phyloP scores from a whole-genome alignment of 2,113 vertebrate species.

The Brachyistius frenatus region DNA sequence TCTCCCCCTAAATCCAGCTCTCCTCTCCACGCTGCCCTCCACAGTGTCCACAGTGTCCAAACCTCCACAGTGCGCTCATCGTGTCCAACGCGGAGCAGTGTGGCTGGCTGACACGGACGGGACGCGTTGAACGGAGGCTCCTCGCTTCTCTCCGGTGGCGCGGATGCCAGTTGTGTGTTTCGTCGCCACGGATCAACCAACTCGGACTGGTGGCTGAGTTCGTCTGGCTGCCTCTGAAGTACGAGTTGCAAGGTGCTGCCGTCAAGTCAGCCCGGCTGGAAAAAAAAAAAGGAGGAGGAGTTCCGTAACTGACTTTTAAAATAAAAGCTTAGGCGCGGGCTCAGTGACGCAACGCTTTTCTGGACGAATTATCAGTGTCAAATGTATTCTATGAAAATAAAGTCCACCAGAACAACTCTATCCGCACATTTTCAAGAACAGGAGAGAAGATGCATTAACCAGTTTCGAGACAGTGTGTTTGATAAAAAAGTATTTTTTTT shows the following conservation, averaged over 20 bases:
- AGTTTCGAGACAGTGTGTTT: too few relatives aligned
- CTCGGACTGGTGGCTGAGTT: conserved; percentile 63
- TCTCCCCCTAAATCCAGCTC: conserved; percentile 57
- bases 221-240: conserved; percentile 66
- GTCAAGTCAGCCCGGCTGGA: background rate
- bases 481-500: too few relatives aligned
- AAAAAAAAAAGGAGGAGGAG: background rate
- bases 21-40: conserved; percentile 45
- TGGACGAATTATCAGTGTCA: too few relatives aligned
- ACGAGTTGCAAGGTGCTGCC: conserved; percentile 30
- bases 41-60: conserved; percentile 54
- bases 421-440: too few relatives aligned
- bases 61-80: conserved; percentile 45
- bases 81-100: background rate
- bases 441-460: too few relatives aligned
- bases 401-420: too few relatives aligned
- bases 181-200: conserved; percentile 39
- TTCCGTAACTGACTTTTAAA: conserved; percentile 46
- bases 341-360: conserved; percentile 28
- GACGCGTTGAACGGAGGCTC: conserved; percentile 20
- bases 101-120: background rate
- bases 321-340: conserved; percentile 19
- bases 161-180: conserved; percentile 16
- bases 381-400: too few relatives aligned
- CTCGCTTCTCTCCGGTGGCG: conserved; percentile 14